phyloP scores from a whole-genome alignment of 1,140 invertebrate species.

The Dryas iulia region DNA sequence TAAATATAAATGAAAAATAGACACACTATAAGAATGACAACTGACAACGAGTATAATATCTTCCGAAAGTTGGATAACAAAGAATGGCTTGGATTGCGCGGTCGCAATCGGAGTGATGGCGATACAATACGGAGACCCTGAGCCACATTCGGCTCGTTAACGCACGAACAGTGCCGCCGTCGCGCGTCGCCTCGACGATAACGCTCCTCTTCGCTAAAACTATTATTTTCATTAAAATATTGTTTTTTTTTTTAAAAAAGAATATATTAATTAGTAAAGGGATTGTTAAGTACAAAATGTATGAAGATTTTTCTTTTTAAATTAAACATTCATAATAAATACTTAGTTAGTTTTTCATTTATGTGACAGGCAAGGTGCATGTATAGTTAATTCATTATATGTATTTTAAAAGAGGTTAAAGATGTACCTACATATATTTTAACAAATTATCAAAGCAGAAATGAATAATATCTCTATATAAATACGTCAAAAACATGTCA shows the following conservation, averaged over 20 bases:
- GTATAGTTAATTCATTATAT: no score
- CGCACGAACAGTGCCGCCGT: slow-evolving; percentile 19
- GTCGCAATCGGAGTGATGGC: slow-evolving; percentile 34
- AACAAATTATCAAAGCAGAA: no score
- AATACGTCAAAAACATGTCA: no score
- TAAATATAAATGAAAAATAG: background rate
- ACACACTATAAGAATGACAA: background rate
- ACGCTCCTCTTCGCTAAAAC: background rate
- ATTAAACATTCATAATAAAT: no score
- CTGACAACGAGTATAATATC: slow-evolving; percentile 26
- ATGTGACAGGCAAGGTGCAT: no score
- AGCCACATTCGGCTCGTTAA: slow-evolving; percentile 54
- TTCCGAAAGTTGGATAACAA: slow-evolving; percentile 36
- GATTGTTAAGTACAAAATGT: no score
- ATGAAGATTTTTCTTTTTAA: no score
- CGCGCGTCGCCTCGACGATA: background rate
- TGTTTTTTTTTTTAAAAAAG: background rate
- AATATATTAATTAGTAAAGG: no score
- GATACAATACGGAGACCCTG: slow-evolving; percentile 56
- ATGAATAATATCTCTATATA: no score
- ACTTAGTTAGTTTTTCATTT: no score
- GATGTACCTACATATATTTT: no score
- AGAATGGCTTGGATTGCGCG: slow-evolving; percentile 41
- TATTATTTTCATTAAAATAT: background rate
- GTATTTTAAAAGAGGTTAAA: no score